Conservation (phyloP, 2,797 vertebrate genomes). For the Mormyrus proboscirostris region DNA sequence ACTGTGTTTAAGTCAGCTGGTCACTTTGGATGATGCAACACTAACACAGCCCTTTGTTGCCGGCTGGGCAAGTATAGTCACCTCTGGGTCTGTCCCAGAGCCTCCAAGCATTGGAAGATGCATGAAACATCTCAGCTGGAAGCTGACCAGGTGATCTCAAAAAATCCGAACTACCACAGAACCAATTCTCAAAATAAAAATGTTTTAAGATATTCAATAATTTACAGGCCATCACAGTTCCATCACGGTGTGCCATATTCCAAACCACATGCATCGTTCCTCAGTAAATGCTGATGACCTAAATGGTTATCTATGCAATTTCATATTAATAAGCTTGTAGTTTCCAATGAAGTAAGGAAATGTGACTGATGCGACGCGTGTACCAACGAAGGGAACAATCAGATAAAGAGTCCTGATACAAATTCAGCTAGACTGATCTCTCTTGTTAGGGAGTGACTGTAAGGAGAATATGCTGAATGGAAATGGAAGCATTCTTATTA, state of each 20-base stretch:
- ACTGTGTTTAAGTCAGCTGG: not conserved
- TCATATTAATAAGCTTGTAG: not conserved
- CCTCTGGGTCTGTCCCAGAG: not conserved
- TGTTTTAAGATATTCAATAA: not conserved
- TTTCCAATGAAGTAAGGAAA: not conserved
- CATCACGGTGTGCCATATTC: not conserved
- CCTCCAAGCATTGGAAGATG: not conserved
- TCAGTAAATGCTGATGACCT: not conserved
- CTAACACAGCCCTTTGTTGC: not conserved
- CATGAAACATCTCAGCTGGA: not conserved
- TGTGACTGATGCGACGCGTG: not conserved
- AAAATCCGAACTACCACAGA: not conserved
- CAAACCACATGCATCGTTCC: not conserved
- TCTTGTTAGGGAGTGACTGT: not conserved
- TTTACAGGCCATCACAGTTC: not conserved
- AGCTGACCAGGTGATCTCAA: not conserved
- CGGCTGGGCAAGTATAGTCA: not conserved
- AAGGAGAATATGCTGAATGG: not conserved
- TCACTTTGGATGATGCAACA: not conserved
- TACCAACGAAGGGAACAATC: not conserved
- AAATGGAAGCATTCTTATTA: not conserved
- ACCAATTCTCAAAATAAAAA: not conserved
- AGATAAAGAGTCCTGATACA: not conserved
- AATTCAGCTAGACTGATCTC: not conserved
- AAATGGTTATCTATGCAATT: not conserved